A percentile compares a stretch with the other conserved stretches of the same genome.
These are phyloP conservation scores for Passerina amoena DNA, from an alignment of 2,113 vertebrate genomes.

Conservation along the genomic window DNA sequence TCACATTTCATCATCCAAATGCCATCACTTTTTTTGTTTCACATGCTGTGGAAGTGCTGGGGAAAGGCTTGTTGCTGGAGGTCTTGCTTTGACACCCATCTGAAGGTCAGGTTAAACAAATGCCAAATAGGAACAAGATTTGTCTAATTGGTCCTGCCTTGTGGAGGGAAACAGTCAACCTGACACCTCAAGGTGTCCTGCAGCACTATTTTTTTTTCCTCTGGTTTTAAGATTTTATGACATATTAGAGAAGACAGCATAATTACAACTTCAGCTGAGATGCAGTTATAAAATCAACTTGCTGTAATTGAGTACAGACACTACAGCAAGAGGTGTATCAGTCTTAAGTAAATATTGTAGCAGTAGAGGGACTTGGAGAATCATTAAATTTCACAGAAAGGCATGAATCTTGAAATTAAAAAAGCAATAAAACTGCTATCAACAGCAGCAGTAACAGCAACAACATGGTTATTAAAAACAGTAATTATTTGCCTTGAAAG, in stretches of 20 bases:
- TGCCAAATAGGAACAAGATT: not conserved
- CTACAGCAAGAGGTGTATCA: not conserved
- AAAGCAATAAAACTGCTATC: not conserved
- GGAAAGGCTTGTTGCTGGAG: not conserved
- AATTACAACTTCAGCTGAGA: not conserved
- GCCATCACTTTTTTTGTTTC: not conserved
- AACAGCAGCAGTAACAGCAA: not conserved
- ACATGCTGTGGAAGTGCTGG: not conserved
- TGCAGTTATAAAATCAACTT: slow-evolving; percentile 36
- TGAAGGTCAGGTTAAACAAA: slow-evolving; percentile 44
- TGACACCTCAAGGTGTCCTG: slow-evolving; percentile 29
- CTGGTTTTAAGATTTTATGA: not conserved
- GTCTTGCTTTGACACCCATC: slow-evolving; percentile 16
- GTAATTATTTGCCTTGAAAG: not conserved
- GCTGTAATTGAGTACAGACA: slow-evolving; percentile 10
- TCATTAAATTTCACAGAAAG: not conserved
- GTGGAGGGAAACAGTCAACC: not conserved
- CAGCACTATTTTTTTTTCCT: slow-evolving; percentile 6
- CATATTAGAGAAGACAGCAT: slow-evolving; percentile 39
- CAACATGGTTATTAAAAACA: slow-evolving; percentile 4
- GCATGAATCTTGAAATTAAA: slow-evolving; percentile 11
- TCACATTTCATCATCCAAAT: not conserved
- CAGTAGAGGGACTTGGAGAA: not conserved
- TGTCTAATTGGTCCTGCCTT: slow-evolving; percentile 2
- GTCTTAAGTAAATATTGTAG: slow-evolving; percentile 19